A percentile compares a stretch with the other conserved stretches of the same genome.
Conservation (phyloP, 2,797 vertebrate genomes). For the Mallotus villosus region DNA sequence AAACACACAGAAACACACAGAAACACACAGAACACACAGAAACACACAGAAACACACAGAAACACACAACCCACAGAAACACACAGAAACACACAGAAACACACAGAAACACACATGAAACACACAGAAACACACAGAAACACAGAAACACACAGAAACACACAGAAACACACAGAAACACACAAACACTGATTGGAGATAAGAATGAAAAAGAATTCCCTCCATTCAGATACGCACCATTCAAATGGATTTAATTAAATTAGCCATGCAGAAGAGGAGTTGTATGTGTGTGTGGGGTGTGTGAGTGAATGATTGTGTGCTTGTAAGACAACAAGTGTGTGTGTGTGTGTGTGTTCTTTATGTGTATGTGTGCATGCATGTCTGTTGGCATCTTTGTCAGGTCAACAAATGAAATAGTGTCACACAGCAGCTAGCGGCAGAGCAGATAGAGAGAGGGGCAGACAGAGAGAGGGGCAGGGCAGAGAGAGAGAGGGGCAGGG, state of each 20-base stretch:
- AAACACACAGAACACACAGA: too few relatives aligned
- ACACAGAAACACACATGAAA: too few relatives aligned
- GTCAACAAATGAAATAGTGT: neutral
- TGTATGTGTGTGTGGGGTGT: neutral
- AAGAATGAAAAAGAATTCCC: neutral
- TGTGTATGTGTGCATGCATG: neutral
- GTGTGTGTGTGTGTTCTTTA: neutral
- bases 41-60: too few relatives aligned
- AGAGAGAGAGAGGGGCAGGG: neutral
- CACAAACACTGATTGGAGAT: neutral
- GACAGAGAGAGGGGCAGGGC: neutral
- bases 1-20: too few relatives aligned
- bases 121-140: too few relatives aligned
- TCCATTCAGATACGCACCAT: neutral
- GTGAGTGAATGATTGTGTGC: neutral
- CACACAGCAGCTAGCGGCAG: too few relatives aligned
- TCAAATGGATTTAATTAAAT: neutral
- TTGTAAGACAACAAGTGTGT: neutral
- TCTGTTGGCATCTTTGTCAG: conserved; percentile 21
- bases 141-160: too few relatives aligned
- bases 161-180: too few relatives aligned
- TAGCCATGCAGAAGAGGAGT: neutral
- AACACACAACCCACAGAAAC: too few relatives aligned
- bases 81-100: too few relatives aligned
- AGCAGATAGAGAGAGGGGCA: neutral